Percentiles rank a stretch among this genome's conserved stretches.
phyloP scores from a whole-genome alignment of 1,140 invertebrate genomes.

The Eueides isabella region DNA sequence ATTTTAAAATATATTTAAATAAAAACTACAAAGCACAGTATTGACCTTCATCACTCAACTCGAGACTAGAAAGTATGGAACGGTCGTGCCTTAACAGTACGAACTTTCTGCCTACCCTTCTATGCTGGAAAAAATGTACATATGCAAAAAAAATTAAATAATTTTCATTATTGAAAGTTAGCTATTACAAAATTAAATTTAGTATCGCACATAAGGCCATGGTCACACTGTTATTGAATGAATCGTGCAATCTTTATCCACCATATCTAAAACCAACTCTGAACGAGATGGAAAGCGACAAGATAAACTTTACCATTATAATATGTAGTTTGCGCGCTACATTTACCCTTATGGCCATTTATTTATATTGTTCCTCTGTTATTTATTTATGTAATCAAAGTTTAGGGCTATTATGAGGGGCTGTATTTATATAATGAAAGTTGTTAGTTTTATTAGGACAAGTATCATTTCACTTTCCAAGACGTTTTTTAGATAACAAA shows the following conservation, averaged over 20 bases:
- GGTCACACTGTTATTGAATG: slow-evolving; percentile 43
- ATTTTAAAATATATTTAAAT: too few species aligned
- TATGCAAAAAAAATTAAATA: too few species aligned
- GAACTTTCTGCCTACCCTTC: too few species aligned
- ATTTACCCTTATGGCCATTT: slow-evolving; percentile 38
- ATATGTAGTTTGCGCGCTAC: slow-evolving; percentile 36
- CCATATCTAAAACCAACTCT: slow-evolving; percentile 52
- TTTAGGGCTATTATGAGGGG: slow-evolving; percentile 8
- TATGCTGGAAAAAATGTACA: too few species aligned
- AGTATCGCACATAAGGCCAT: slow-evolving; percentile 3
- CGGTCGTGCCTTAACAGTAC: too few species aligned
- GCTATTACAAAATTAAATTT: background rate
- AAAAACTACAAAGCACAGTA: too few species aligned
- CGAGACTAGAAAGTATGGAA: too few species aligned
- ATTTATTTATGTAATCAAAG: slow-evolving; percentile 29
- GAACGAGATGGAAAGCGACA: slow-evolving; percentile 48
- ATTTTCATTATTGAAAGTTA: background rate
- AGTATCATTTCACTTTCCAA: background rate
- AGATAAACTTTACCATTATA: slow-evolving; percentile 63
- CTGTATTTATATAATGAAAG: background rate
- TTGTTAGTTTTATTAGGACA: background rate
- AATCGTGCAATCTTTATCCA: slow-evolving; percentile 63
- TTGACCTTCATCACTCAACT: too few species aligned
- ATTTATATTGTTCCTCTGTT: slow-evolving; percentile 34
- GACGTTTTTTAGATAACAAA: too few species aligned